Conservation (phyloP, 2,888 invertebrate genomes). For the Eulithis testata region DNA sequence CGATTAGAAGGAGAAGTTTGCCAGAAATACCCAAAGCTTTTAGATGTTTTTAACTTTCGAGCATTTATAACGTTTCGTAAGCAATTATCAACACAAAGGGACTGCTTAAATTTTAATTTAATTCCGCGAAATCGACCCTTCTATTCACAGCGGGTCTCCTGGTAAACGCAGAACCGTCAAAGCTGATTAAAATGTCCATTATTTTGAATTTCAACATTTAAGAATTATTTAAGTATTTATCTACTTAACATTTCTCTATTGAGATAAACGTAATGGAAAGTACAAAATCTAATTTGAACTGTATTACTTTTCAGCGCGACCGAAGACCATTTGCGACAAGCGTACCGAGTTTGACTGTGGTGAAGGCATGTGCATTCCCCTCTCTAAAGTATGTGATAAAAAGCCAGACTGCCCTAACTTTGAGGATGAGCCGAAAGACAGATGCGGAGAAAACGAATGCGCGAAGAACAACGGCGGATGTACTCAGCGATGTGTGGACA, state of each 20-base stretch:
- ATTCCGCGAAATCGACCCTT: constrained; percentile 20
- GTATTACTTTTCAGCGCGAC: constrained; percentile 70
- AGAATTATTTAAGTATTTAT: background rate
- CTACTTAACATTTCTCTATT: background rate
- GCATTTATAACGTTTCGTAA: constrained; percentile 23
- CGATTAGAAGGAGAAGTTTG: background rate
- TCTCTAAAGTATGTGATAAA: constrained; percentile 92
- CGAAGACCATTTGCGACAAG: constrained; percentile 88
- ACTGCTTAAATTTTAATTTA: constrained; percentile 26
- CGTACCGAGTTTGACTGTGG: constrained; percentile 94
- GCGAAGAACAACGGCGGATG: constrained; percentile 93
- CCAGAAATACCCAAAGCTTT: constrained; percentile 18
- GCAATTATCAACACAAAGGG: constrained; percentile 27
- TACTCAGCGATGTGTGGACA: constrained; percentile 93
- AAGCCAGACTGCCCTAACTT: constrained; percentile 94
- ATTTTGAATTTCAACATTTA: background rate
- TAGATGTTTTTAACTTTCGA: constrained; percentile 24
- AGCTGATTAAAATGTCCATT: constrained; percentile 2
- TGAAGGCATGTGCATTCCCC: constrained; percentile 92
- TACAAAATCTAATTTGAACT: background rate
- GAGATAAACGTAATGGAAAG: background rate
- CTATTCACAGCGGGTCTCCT: constrained; percentile 18
- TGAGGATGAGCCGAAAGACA: constrained; percentile 93
- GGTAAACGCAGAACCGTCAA: constrained; percentile 11
- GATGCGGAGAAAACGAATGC: constrained; percentile 93